A percentile compares a stretch with the other conserved stretches of the same genome.
Conservation (phyloP, 2,113 vertebrate genomes). For the Calcarius ornatus region DNA sequence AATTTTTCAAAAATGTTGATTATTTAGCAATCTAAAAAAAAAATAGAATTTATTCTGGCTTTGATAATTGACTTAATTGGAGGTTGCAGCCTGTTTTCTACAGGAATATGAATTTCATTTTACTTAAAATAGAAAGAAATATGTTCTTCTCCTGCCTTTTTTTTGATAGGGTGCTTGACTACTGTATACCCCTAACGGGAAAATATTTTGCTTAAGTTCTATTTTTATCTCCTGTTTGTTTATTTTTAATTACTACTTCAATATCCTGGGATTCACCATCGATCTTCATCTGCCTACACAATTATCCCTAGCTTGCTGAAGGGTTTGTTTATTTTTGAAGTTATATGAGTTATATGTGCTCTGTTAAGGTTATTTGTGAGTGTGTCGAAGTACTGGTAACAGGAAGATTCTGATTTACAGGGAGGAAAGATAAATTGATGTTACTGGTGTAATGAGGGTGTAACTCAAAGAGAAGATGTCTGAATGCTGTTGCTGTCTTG, state of each 20-base stretch:
- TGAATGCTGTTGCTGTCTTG: neutral
- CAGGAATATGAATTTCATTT: neutral
- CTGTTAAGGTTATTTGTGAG: neutral
- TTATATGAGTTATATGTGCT: neutral
- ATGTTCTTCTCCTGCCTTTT: neutral
- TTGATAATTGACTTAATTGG: neutral
- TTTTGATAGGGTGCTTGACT: conserved; percentile 17
- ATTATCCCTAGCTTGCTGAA: conserved; percentile 39
- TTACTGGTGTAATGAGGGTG: neutral
- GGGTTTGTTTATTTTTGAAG: conserved; percentile 51
- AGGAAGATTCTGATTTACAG: neutral
- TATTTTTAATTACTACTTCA: conserved; percentile 65
- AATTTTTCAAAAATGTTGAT: neutral
- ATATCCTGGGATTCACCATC: conserved; percentile 33
- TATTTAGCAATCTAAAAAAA: neutral
- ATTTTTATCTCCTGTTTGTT: conserved; percentile 60
- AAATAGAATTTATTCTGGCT: neutral
- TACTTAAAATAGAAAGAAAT: conserved; percentile 21
- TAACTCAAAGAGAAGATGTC: neutral
- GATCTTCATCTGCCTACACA: conserved; percentile 57
- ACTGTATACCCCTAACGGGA: neutral
- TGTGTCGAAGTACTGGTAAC: neutral
- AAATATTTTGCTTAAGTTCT: conserved; percentile 52
- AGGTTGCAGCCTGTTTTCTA: neutral
- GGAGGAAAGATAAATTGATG: neutral